phyloP scores from a whole-genome alignment of 2,888 invertebrate species.

The Macrophya alboannulata region DNA sequence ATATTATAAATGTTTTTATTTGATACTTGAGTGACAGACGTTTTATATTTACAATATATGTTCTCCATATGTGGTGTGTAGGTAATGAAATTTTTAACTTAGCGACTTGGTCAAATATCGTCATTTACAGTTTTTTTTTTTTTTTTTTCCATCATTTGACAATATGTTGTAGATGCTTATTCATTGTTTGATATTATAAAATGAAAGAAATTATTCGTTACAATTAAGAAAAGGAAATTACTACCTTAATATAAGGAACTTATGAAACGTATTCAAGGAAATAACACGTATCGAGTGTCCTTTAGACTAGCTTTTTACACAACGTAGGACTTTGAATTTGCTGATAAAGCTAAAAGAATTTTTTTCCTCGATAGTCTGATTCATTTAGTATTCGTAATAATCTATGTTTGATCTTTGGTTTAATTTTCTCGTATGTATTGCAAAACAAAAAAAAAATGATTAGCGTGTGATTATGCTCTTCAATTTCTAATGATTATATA shows the following conservation, averaged over 20 bases:
- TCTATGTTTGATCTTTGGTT: background rate
- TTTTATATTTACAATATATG: background rate
- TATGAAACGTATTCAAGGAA: background rate
- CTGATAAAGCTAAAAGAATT: background rate
- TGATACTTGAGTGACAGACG: background rate
- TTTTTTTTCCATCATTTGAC: background rate
- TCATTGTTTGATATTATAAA: background rate
- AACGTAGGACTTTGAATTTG: background rate
- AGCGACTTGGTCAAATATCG: background rate
- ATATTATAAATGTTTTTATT: background rate
- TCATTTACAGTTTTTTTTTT: background rate
- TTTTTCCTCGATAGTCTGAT: background rate
- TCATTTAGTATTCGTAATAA: background rate
- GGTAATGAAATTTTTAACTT: background rate
- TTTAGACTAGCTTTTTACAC: background rate
- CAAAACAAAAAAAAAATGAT: background rate
- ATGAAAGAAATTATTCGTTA: background rate
- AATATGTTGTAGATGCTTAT: background rate
- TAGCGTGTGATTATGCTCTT: background rate
- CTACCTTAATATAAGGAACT: too few species aligned
- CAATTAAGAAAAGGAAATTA: background rate
- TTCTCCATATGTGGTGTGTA: background rate
- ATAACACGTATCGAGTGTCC: background rate
- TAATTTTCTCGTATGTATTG: background rate
- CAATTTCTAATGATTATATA: background rate